Evolutionary conservation across 2,888 invertebrate genomes (phyloP).

Genomic region (Yponomeuta evonymella): DNA sequence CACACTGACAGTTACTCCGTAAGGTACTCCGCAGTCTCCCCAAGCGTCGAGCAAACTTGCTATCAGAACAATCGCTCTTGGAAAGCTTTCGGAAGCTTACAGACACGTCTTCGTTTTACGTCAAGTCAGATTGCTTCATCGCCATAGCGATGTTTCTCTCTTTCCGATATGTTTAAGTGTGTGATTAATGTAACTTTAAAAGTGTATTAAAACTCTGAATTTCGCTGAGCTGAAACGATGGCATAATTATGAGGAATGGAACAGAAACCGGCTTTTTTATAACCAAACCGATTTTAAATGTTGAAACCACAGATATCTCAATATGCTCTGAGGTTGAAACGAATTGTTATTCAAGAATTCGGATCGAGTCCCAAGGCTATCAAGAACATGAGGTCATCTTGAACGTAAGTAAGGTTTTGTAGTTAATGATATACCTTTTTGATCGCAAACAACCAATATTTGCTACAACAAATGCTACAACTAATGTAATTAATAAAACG

Average conservation of each 20-base stretch:
- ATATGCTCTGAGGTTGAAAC: conserved; percentile 12
- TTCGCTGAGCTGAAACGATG: background rate
- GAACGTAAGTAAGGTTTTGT: conserved; percentile 5
- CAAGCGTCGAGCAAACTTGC: background rate
- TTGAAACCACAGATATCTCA: conserved; percentile 13
- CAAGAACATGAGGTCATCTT: conserved; percentile 25
- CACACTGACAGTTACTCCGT: background rate
- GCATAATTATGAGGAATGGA: background rate
- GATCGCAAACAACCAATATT: background rate
- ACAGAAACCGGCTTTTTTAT: background rate
- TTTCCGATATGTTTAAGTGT: background rate
- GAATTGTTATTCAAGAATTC: conserved; percentile 27
- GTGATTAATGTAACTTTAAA: background rate
- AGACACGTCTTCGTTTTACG: background rate
- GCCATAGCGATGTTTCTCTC: background rate
- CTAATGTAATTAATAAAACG: background rate
- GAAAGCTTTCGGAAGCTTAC: background rate
- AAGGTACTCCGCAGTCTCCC: background rate
- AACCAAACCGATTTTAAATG: background rate
- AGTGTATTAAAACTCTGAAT: background rate
- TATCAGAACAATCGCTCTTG: background rate
- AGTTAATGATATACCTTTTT: background rate
- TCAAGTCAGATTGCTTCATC: background rate
- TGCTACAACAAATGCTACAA: background rate
- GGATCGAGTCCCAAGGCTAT: conserved; percentile 26